These are phyloP conservation scores for Penaeus indicus DNA, from an alignment of 1,140 invertebrate species.

Conservation along the genomic window DNA sequence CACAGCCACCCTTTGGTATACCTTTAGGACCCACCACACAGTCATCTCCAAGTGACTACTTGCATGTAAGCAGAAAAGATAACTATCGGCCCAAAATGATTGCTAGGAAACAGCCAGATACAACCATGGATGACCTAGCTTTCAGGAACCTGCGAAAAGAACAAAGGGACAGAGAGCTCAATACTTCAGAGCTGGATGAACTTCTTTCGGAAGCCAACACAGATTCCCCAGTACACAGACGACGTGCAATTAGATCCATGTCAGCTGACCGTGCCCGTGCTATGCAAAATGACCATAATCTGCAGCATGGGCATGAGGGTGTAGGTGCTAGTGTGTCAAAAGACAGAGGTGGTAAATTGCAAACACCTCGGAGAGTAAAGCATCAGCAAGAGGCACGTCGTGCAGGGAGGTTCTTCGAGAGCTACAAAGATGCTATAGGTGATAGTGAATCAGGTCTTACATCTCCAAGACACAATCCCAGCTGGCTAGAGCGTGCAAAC, in stretches of 20 bases:
- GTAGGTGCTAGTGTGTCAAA: neutral
- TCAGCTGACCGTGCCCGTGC: conserved; percentile 50
- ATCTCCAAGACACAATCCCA: conserved; percentile 57
- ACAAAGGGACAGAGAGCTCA: conserved; percentile 62
- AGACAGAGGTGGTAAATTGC: conserved; percentile 51
- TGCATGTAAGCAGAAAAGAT: conserved; percentile 80
- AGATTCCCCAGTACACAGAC: conserved; percentile 28
- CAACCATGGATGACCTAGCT: conserved; percentile 88
- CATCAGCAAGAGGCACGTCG: conserved; percentile 61
- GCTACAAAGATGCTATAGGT: conserved; percentile 37
- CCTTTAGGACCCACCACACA: conserved; percentile 84
- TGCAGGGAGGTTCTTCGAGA: conserved; percentile 39
- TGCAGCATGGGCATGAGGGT: neutral
- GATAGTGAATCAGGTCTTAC: conserved; percentile 21
- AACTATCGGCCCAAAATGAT: conserved; percentile 75
- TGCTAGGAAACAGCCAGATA: conserved; percentile 81
- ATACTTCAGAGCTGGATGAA: conserved; percentile 63
- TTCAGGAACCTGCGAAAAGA: conserved; percentile 87
- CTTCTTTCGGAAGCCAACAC: conserved; percentile 55
- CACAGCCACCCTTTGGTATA: conserved; percentile 91
- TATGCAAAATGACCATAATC: neutral
- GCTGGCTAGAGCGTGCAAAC: conserved; percentile 67
- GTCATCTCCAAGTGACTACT: conserved; percentile 84
- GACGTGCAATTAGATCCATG: conserved; percentile 23
- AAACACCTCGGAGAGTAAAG: conserved; percentile 58